Conservation (phyloP, 2,888 invertebrate genomes). For the Aphrophora alni region DNA sequence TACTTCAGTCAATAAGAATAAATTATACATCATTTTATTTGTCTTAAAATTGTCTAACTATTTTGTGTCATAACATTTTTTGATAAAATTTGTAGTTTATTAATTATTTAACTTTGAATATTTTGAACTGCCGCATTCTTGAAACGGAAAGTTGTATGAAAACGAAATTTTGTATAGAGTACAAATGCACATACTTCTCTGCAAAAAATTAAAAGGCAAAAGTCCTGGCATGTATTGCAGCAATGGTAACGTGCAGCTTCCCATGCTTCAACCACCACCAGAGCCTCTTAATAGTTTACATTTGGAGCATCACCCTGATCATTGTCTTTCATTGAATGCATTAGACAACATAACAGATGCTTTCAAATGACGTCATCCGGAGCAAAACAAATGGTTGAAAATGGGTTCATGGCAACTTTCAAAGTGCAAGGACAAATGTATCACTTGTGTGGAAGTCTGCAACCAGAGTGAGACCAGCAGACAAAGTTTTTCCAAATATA, state of each 20-base stretch:
- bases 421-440: neutral
- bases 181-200: neutral
- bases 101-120: no score
- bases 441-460: conserved; percentile 18
- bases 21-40: no score
- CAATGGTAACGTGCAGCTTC: conserved; percentile 33
- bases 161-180: no score
- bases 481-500: conserved; percentile 15
- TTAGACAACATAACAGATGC: neutral
- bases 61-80: no score
- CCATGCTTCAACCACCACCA: conserved; percentile 23
- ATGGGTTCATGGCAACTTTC: neutral
- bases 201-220: conserved; percentile 34
- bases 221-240: conserved; percentile 37
- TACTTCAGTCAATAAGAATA: no score
- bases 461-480: neutral
- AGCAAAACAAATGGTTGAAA: neutral
- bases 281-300: conserved; percentile 31
- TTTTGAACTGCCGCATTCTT: no score
- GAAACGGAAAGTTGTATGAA: no score
- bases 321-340: conserved; percentile 25
- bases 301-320: no score
- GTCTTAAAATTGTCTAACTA: no score
- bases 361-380: neutral
- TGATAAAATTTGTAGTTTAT: no score